These are phyloP conservation scores for Cremastinae sp. DNA, from an alignment of 2,888 invertebrate genomes.

Conservation along the genomic window DNA sequence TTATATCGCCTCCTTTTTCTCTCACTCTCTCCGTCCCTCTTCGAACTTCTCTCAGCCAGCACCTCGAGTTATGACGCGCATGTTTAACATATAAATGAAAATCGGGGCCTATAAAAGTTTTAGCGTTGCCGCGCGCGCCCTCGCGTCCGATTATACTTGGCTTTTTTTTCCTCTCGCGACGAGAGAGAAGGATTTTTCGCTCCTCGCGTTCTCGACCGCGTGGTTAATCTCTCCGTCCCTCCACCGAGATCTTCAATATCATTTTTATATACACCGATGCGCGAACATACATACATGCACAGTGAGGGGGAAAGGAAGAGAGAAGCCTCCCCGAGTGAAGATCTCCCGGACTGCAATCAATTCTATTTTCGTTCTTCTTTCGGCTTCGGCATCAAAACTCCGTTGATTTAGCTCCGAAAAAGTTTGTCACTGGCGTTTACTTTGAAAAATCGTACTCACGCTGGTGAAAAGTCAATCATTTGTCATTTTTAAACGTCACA, in stretches of 20 bases:
- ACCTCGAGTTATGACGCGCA: constrained; percentile 70
- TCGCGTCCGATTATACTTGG: constrained; percentile 69
- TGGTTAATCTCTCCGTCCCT: constrained; percentile 50
- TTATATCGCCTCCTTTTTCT: constrained; percentile 9
- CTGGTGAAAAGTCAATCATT: too few species aligned
- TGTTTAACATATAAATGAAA: constrained; percentile 78
- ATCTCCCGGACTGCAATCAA: constrained; percentile 71
- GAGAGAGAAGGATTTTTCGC: constrained; percentile 29
- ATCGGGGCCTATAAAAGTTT: constrained; percentile 76
- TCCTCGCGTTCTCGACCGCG: constrained; percentile 17
- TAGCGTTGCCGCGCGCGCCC: constrained; percentile 68
- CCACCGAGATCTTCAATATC: constrained; percentile 55
- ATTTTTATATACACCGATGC: constrained; percentile 2
- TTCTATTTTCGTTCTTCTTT: constrained; percentile 70
- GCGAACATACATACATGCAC: neutral
- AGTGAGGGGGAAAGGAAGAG: neutral
- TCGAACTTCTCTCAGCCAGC: constrained; percentile 15
- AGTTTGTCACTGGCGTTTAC: neutral
- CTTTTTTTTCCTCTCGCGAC: constrained; percentile 57
- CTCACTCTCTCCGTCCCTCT: constrained; percentile 12
- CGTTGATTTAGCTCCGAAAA: neutral
- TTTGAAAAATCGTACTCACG: too few species aligned
- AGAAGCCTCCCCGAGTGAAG: constrained; percentile 49
- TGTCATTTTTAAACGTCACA: neutral
- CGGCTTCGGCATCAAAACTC: neutral